Evolutionary conservation across 92 coral and sea anemone species (phyloP).

Genomic region (Chrysogorgia sp.): DNA sequence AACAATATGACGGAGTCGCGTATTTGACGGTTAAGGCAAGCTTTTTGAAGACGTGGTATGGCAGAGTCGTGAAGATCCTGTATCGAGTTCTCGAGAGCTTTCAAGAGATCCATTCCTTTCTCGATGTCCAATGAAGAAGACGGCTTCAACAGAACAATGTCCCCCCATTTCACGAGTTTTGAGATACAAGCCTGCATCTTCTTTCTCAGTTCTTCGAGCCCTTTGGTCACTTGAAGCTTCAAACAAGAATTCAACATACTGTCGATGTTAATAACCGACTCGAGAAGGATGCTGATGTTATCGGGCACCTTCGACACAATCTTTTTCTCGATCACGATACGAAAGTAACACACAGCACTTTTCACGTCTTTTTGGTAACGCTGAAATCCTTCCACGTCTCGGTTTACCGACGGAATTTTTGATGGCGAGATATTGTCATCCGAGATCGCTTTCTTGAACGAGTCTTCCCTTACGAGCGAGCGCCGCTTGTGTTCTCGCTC

Average conservation of each 20-base stretch:
- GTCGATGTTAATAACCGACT: slow-evolving; percentile 90
- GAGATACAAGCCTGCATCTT: slow-evolving; percentile 83
- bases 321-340: slow-evolving; percentile 76
- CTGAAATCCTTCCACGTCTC: slow-evolving; percentile 85
- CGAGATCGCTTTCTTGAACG: slow-evolving; percentile 40
- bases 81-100: slow-evolving; percentile 69
- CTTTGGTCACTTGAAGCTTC: slow-evolving; percentile 72
- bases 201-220: slow-evolving; percentile 73
- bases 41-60: slow-evolving; percentile 84
- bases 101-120: slow-evolving; percentile 80
- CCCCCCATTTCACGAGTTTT: slow-evolving; percentile 87
- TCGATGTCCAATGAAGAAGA: slow-evolving; percentile 75
- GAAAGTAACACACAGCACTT: slow-evolving; percentile 82
- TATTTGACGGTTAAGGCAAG: slow-evolving; percentile 83
- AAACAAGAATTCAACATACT: slow-evolving; percentile 84
- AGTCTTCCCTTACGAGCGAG: slow-evolving; percentile 28
- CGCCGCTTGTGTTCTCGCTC: slow-evolving; percentile 16
- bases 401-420: slow-evolving; percentile 14
- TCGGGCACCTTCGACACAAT: slow-evolving; percentile 94
- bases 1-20: slow-evolving; percentile 87
- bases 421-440: not conserved
- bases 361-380: slow-evolving; percentile 83
- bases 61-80: slow-evolving; percentile 81
- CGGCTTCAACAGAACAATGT: slow-evolving; percentile 81
- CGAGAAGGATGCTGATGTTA: slow-evolving; percentile 84